phyloP scores from a whole-genome alignment of 2,888 invertebrate genomes.

The Tiliacea aurago region DNA sequence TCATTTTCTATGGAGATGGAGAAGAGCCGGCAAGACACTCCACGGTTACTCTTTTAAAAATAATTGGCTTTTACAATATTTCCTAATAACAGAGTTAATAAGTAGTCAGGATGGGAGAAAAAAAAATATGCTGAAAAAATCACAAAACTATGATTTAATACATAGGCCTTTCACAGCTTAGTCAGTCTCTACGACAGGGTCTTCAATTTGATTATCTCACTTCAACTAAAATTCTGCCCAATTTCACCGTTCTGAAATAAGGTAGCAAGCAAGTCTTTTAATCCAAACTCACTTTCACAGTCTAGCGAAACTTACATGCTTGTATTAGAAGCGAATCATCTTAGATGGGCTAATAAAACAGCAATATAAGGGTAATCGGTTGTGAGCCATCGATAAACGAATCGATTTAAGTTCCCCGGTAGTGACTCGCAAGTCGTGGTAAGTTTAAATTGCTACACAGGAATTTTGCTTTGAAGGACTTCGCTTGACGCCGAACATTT shows the following conservation, averaged over 20 bases:
- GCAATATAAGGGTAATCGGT: constrained; percentile 87
- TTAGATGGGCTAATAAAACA: constrained; percentile 82
- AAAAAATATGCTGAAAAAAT: background rate
- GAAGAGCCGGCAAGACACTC: no score
- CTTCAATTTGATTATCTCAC: constrained; percentile 12
- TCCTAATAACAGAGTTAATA: no score
- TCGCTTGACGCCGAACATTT: constrained; percentile 66
- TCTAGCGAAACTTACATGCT: constrained; percentile 63
- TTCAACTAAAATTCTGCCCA: constrained; percentile 18
- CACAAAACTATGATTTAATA: background rate
- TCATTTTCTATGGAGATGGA: no score
- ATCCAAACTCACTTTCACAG: constrained; percentile 54
- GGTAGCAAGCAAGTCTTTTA: constrained; percentile 26
- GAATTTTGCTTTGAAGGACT: constrained; percentile 84
- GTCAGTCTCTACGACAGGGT: background rate
- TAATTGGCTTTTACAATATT: no score
- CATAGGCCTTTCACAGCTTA: background rate
- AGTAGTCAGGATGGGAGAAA: no score
- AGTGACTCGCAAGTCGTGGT: constrained; percentile 82
- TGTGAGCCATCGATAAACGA: constrained; percentile 88
- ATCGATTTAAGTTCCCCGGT: constrained; percentile 87
- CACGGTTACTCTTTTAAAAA: no score
- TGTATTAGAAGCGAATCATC: constrained; percentile 68
- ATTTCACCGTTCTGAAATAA: constrained; percentile 20
- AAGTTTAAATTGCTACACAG: constrained; percentile 89